A percentile compares a stretch with the other conserved stretches of the same genome.
These are phyloP conservation scores for Pseudochirops cupreus DNA, from an alignment of 2,797 vertebrate species.

Conservation along the genomic window DNA sequence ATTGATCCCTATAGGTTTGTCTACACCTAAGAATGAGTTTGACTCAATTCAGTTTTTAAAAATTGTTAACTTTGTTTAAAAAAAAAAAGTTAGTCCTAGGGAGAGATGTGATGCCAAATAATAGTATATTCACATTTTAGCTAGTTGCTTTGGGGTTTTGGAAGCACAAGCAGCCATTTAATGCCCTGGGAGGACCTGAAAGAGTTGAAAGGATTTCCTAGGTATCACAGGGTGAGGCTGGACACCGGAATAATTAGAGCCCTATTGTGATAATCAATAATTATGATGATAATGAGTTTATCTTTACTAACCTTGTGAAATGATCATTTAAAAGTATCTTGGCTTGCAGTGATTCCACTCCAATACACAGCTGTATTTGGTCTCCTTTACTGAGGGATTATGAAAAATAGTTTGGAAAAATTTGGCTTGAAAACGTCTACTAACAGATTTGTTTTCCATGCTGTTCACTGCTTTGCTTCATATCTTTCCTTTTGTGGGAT, in stretches of 20 bases:
- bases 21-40: background rate
- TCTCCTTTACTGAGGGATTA: background rate
- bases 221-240: background rate
- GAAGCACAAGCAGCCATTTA: background rate
- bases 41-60: background rate
- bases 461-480: background rate
- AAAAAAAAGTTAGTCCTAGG: background rate
- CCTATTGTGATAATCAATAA: background rate
- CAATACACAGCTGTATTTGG: background rate
- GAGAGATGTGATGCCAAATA: background rate
- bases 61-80: background rate
- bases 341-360: background rate
- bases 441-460: background rate
- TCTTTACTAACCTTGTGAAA: background rate
- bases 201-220: background rate
- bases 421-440: background rate
- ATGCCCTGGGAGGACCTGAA: background rate
- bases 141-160: background rate
- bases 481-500: conserved; percentile 16
- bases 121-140: background rate
- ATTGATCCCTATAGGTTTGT: background rate
- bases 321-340: background rate
- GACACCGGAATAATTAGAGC: background rate
- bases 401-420: background rate
- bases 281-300: background rate